Conservation (phyloP, 2,113 vertebrate species). For the Hydrolagus affinis region DNA sequence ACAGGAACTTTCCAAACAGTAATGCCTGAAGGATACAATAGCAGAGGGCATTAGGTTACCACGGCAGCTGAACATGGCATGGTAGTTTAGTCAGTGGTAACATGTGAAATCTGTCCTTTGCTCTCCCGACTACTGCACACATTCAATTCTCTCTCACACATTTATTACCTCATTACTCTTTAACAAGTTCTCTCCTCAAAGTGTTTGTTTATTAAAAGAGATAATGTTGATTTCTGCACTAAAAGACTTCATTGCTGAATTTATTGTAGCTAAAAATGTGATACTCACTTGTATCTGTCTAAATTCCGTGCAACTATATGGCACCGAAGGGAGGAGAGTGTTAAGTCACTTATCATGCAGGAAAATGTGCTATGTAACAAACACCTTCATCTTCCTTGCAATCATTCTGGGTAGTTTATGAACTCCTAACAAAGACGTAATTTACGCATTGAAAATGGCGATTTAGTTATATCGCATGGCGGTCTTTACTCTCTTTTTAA, state of each 20-base stretch:
- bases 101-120: not conserved
- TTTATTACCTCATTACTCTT: no score
- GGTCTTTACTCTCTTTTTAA: not conserved
- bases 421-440: not conserved
- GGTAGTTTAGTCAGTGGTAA: not conserved
- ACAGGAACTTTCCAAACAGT: not conserved
- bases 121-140: not conserved
- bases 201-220: conserved; percentile 2
- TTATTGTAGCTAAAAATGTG: not conserved
- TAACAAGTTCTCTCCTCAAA: not conserved
- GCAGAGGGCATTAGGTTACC: not conserved
- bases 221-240: not conserved
- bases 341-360: not conserved
- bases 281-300: not conserved
- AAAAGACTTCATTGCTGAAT: not conserved
- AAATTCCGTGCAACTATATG: not conserved
- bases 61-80: not conserved
- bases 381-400: not conserved
- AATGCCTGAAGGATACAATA: not conserved
- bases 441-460: not conserved
- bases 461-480: not conserved
- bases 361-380: not conserved
- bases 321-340: conserved; percentile 15
- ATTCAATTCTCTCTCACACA: not conserved
- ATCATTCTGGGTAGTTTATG: conserved; percentile 7